Evolutionary conservation across 1,140 invertebrate genomes (phyloP), one percentile per base, ranked within the genome.

Genomic region (Euborellia annulipes): DNA sequence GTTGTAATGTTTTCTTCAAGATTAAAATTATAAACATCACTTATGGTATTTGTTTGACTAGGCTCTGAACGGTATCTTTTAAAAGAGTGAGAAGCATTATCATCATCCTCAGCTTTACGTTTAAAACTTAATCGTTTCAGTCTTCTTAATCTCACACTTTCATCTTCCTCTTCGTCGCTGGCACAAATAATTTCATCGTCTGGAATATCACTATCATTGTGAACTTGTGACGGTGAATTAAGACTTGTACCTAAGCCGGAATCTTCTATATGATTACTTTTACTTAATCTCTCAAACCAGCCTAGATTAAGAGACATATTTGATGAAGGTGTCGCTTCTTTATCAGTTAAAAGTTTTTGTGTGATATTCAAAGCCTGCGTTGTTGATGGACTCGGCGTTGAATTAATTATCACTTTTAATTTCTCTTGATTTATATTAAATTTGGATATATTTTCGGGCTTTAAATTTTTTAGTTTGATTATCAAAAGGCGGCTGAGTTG

Each of bases 131-230:
- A 27, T 27, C 23, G 4, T 27, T 4, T 27, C 11, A 27, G 11
- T 27, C 23, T 27, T 4, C 23, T 4, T 27, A 27, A 27, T 11
- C 23, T 27, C 23, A 27, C 23, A 6, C 11, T 4, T 27, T 27
- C 23, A 27, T 27, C 23, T 11, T 69, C 69, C 55, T 79, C 77
- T 27, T 73, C 73, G 59, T 78, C 76, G 63, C 73, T 76, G 46
- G 72, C 73, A 56, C 68, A 75, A 39, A 80, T 27, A 6, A 27
- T 27, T 27, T 27, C 23, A 27, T 27, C 23, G 11, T 27, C 23
- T 27, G 23, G 11, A n/a, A n/a, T n/a, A n/a, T n/a, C n/a, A n/a
- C n/a, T n/a, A n/a, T n/a, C n/a, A 4, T 27, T 4, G 23, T 27
- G 4, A 6, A 6, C 4, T 6, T 27, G 4, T 27, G 23, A 6